Base-by-base conservation (phyloP, 2,113 vertebrate species). In the Indicator maculatus region DNA sequence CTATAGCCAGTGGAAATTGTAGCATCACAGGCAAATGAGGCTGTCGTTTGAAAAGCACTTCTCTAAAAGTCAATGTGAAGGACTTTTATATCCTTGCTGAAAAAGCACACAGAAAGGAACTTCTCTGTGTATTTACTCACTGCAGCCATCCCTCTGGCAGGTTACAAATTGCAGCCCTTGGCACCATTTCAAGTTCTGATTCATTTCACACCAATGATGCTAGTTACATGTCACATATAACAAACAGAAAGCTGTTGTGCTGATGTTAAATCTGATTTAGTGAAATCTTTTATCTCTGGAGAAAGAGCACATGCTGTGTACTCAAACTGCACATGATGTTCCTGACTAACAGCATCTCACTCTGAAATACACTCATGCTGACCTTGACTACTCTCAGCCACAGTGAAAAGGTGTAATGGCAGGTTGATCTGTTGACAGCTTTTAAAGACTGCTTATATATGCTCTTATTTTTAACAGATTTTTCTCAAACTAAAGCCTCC, bases 391-490 rank as follows among this genome's bases (percentile, higher is more conserved):
- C 41, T 63, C 63, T 16, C 13, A 58, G 79, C 45, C 59, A 19
- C 53, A 16, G 39, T 0, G 24, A 45, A 80, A 31, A 2, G 36
- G 52, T 1, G 1, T 36, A 44, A 71, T 13, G n/a, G 27, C 30
- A 47, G 28, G 5, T 15, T 61, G 60, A 27, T 38, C 31, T n/a
- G 16, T 28, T 81, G 41, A 10, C 38, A 72, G 38, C 61, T 86
- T 36, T 75, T 86, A 45, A 82, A 73, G 30, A 63, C 60, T 84
- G 21, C 27, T 88, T 30, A 8, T 78, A 4, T 55, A 11, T 45
- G 44, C 38, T 79, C 44, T 92, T 93, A 36, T 73, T 61, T 59
- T 97, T 77, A 83, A 36, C 94, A 75, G 95, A 60, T 92, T 82
- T 76, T 23, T 73, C 90, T 88, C 63, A 44, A 52, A 64, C 86